Conservation (phyloP, 53 echinoderm and acorn worm genomes). For the Henricia sp. region DNA sequence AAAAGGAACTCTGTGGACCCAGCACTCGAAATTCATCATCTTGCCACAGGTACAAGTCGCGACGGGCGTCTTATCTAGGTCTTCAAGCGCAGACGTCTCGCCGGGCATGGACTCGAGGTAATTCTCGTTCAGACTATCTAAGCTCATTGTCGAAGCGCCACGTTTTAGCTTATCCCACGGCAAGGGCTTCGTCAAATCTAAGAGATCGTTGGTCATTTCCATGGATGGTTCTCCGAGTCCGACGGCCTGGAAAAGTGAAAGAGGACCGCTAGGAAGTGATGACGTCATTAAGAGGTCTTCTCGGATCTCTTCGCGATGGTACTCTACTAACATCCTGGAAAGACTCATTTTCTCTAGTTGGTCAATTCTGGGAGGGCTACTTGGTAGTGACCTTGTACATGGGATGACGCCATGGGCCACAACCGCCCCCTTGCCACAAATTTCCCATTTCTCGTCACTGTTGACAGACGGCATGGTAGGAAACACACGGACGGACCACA, state of each 20-base stretch:
- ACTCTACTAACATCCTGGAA: conserved; percentile 57
- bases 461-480: conserved; percentile 56
- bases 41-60: conserved; percentile 56
- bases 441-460: conserved; percentile 52
- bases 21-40: conserved; percentile 52
- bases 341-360: conserved; percentile 26
- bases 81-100: conserved; percentile 9
- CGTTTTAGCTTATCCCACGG: conserved; percentile 58
- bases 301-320: conserved; percentile 41
- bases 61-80: conserved; percentile 45
- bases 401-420: conserved; percentile 1
- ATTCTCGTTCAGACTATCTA: conserved; percentile 98
- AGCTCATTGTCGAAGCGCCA: conserved; percentile 86
- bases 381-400: conserved; percentile 32
- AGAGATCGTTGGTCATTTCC: conserved; percentile 76
- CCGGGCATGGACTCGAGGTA: conserved; percentile 61
- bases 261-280: conserved; percentile 24
- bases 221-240: conserved; percentile 42
- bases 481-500: conserved; percentile 39
- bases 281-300: conserved; percentile 24
- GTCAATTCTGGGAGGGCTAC: conserved; percentile 35
- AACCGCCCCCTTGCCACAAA: conserved; percentile 17
- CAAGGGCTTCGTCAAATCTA: conserved; percentile 72
- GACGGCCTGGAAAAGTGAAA: conserved; percentile 1
- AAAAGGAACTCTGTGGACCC: conserved; percentile 52